Percentiles rank a stretch among this genome's conserved stretches.
Evolutionary conservation across 2,888 invertebrate species (phyloP).

Genomic region (Argynnis bischoffii): DNA sequence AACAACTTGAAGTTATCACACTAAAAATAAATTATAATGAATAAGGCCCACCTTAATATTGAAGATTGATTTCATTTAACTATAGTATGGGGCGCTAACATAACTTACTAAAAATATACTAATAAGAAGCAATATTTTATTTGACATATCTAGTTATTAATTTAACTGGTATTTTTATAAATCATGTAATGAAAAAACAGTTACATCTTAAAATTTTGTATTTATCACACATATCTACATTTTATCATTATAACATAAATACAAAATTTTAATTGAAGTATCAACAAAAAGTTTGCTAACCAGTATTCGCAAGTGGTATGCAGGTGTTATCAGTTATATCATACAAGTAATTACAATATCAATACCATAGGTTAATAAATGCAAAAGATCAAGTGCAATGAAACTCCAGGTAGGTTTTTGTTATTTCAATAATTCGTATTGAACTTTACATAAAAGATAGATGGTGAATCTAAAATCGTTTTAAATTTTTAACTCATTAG

Average conservation of each 20-base stretch:
- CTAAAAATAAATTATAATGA: conserved; percentile 78
- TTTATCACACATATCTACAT: conserved; percentile 83
- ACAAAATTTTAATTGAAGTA: conserved; percentile 81
- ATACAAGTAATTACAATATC: conserved; percentile 83
- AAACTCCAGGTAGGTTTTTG: conserved; percentile 67
- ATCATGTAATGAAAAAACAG: conserved; percentile 77
- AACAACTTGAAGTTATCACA: conserved; percentile 79
- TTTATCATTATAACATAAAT: conserved; percentile 82
- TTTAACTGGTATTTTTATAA: conserved; percentile 75
- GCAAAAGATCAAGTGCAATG: conserved; percentile 83
- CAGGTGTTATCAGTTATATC: conserved; percentile 78
- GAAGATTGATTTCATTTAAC: conserved; percentile 68
- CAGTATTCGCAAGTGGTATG: conserved; percentile 79
- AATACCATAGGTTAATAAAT: conserved; percentile 83
- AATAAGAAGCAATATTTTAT: conserved; percentile 75
- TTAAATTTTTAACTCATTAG: conserved; percentile 54
- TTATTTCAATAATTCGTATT: conserved; percentile 65
- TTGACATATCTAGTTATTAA: conserved; percentile 70
- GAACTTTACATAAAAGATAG: conserved; percentile 67
- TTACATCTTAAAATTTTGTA: conserved; percentile 82
- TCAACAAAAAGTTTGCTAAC: conserved; percentile 79
- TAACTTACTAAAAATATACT: conserved; percentile 77
- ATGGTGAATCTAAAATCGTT: conserved; percentile 54
- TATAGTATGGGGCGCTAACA: conserved; percentile 70
- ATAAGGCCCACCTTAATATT: conserved; percentile 67